Percentiles rank a stretch among this genome's conserved stretches.
Evolutionary conservation across 2,113 vertebrate species (phyloP).

Genomic region (Macroglossus sobrinus): DNA sequence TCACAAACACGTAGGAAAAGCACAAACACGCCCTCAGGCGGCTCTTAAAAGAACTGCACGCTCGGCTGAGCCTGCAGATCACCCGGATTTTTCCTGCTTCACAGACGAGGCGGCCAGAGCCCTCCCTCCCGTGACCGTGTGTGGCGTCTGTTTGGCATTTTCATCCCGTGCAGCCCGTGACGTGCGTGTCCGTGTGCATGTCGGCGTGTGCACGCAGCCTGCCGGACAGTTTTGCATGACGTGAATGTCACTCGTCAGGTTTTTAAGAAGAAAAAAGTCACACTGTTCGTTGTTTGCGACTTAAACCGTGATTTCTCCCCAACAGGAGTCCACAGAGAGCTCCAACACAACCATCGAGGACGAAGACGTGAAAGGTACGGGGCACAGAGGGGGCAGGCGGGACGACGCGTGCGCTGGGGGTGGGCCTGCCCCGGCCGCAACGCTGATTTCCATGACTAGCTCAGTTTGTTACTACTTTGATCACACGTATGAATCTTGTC

Average conservation of each 20-base stretch:
- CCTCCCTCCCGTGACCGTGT: conserved; percentile 54
- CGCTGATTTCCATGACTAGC: not conserved
- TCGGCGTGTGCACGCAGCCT: conserved; percentile 72
- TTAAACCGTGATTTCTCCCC: conserved; percentile 68
- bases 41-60: not conserved
- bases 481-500: not conserved
- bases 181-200: conserved; percentile 79
- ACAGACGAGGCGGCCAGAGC: conserved; percentile 45
- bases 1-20: conserved; percentile 27
- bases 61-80: not conserved
- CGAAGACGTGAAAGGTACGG: conserved; percentile 97
- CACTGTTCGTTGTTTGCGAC: not conserved
- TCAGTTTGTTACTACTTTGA: not conserved
- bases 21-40: not conserved
- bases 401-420: no score
- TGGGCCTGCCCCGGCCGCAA: not conserved
- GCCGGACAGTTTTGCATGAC: conserved; percentile 83
- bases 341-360: conserved; percentile 98
- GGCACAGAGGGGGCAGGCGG: not conserved
- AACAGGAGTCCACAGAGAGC: conserved; percentile 97
- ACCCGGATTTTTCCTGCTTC: not conserved
- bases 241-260: conserved; percentile 47
- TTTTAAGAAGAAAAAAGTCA: not conserved
- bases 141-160: conserved; percentile 37
- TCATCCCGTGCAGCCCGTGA: conserved; percentile 58